These are phyloP conservation scores for Brachionus asplanchnoidis DNA, from an alignment of 1,140 invertebrate genomes.

Conservation along the genomic window DNA sequence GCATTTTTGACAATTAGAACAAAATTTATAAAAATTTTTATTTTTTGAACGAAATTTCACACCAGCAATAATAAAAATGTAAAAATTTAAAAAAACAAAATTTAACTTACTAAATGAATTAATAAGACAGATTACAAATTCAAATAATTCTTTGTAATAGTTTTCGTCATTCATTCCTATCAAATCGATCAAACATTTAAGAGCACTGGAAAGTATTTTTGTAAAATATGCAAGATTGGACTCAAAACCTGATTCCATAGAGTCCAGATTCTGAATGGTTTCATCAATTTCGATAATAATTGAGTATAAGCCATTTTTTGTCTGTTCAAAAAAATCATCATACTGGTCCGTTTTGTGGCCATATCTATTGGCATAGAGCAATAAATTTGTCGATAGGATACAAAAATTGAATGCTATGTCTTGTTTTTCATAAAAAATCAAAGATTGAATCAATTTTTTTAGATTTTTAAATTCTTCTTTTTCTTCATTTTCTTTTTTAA, in stretches of 20 bases:
- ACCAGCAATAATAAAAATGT: background rate
- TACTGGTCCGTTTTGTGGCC: background rate
- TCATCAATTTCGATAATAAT: background rate
- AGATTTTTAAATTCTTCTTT: background rate
- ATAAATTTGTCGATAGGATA: background rate
- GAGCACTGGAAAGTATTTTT: background rate
- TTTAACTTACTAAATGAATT: conserved; percentile 2
- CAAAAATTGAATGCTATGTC: conserved; percentile 29
- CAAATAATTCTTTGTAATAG: background rate
- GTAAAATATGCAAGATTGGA: background rate
- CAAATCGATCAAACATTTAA: conserved; percentile 29
- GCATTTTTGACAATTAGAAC: too few species aligned
- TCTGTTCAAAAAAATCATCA: background rate
- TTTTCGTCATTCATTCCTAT: background rate
- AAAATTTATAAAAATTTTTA: too few species aligned
- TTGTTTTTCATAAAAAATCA: conserved; percentile 28
- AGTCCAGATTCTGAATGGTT: background rate
- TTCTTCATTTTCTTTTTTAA: background rate
- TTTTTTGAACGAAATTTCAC: too few species aligned
- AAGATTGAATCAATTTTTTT: background rate
- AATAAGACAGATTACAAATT: background rate
- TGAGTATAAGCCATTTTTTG: background rate
- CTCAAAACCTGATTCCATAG: background rate
- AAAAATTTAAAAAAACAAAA: background rate
- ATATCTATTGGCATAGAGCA: background rate